A percentile compares a stretch with the other conserved stretches of the same genome.
These are phyloP conservation scores for Polyommatus icarus DNA, from an alignment of 2,888 invertebrate genomes.

Conservation along the genomic window DNA sequence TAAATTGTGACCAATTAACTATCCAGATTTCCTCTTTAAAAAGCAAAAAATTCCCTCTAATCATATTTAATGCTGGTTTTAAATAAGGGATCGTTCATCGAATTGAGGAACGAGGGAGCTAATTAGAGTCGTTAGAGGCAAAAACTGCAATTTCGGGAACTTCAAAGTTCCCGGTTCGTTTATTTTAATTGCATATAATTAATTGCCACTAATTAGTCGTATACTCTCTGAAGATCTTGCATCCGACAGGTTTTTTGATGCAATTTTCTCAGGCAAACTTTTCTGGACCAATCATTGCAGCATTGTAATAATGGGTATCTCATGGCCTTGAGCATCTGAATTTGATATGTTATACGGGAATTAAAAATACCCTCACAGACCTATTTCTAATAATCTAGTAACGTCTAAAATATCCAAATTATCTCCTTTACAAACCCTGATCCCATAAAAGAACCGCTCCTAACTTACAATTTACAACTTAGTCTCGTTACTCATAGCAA, in stretches of 20 bases:
- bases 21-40: not conserved
- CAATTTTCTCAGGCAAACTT: not conserved
- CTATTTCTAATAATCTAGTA: not conserved
- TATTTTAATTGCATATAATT: constrained; percentile 9
- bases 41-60: not conserved
- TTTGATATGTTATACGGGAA: not conserved
- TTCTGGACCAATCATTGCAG: not conserved
- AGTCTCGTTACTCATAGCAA: not conserved
- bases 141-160: constrained; percentile 10
- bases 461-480: not conserved
- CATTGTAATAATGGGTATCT: not conserved
- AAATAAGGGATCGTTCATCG: not conserved
- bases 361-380: not conserved
- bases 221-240: not conserved
- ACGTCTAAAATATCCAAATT: too few relatives aligned
- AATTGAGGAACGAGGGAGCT: not conserved
- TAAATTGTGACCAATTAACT: not conserved
- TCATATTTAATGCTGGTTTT: not conserved
- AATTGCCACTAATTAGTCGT: not conserved
- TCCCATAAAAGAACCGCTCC: not conserved
- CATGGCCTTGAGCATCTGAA: not conserved
- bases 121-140: not conserved
- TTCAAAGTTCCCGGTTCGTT: not conserved
- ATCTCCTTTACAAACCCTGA: too few relatives aligned
- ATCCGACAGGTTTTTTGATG: not conserved